Evolutionary conservation across 2,113 vertebrate species (phyloP).

Genomic region (Octodon degus): DNA sequence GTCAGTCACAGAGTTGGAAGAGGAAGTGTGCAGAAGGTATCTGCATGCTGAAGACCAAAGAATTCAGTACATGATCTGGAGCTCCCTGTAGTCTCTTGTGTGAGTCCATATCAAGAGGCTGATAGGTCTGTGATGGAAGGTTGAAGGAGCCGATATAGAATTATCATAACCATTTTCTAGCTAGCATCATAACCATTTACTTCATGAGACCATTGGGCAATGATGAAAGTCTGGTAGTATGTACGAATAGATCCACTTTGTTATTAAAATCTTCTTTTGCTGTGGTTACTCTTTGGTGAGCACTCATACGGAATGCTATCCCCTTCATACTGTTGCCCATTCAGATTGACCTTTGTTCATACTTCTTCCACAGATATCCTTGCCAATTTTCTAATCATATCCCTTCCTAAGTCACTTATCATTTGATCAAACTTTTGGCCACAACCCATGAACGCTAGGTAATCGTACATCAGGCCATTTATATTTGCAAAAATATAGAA

Average conservation of each 20-base stretch:
- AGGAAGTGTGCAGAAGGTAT: too few relatives aligned
- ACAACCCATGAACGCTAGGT: not conserved
- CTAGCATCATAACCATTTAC: not conserved
- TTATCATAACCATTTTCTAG: too few relatives aligned
- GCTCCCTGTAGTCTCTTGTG: too few relatives aligned
- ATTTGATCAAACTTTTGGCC: not conserved
- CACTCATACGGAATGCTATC: not conserved
- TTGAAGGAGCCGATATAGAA: not conserved
- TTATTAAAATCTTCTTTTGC: not conserved
- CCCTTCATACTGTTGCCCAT: not conserved
- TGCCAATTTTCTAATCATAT: not conserved
- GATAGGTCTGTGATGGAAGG: too few relatives aligned
- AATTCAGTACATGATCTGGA: too few relatives aligned
- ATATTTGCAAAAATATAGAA: not conserved
- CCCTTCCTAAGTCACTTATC: not conserved
- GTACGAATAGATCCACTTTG: not conserved
- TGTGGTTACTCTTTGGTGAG: not conserved
- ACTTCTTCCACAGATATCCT: not conserved
- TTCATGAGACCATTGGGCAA: not conserved
- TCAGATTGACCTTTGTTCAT: not conserved
- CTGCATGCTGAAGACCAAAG: too few relatives aligned
- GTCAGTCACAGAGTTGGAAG: too few relatives aligned
- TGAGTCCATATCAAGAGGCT: too few relatives aligned
- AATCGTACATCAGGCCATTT: not conserved
- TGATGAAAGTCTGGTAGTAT: not conserved